phyloP scores from a whole-genome alignment of 2,797 vertebrate species.

The Diplodus puntazzo region DNA sequence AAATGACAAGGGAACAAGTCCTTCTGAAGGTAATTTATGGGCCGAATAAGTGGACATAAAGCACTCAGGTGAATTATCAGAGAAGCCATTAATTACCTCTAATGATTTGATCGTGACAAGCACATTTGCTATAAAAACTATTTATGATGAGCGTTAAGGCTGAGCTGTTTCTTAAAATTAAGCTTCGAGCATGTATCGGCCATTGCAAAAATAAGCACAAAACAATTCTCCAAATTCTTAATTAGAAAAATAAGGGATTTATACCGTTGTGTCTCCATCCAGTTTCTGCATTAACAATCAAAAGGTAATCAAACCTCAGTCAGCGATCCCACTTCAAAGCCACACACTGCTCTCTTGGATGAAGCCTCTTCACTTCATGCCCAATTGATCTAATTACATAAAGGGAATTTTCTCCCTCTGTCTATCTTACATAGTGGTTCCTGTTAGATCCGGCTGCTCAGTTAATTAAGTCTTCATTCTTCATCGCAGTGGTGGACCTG shows the following conservation, averaged over 20 bases:
- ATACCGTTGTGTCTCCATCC: conserved; percentile 62
- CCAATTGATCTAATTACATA: conserved; percentile 89
- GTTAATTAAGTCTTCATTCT: conserved; percentile 87
- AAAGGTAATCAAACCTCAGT: conserved; percentile 85
- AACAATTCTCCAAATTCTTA: conserved; percentile 75
- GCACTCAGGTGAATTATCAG: conserved; percentile 86
- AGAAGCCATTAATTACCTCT: conserved; percentile 83
- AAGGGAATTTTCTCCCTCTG: conserved; percentile 77
- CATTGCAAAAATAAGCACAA: conserved; percentile 70
- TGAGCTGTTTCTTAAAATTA: conserved; percentile 73
- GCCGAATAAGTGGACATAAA: conserved; percentile 78
- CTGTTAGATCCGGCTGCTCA: conserved; percentile 80
- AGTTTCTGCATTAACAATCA: conserved; percentile 81
- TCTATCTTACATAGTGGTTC: conserved; percentile 74
- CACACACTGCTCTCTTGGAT: conserved; percentile 76
- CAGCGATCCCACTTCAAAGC: conserved; percentile 81
- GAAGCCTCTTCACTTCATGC: conserved; percentile 86
- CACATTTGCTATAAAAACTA: conserved; percentile 87
- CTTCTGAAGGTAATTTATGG: conserved; percentile 80
- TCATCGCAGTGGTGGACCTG: conserved; percentile 81
- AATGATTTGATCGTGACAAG: conserved; percentile 84
- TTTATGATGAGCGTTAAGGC: conserved; percentile 84
- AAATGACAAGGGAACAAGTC: conserved; percentile 65
- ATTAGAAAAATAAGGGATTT: conserved; percentile 84
- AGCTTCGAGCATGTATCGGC: conserved; percentile 62